Percentiles rank a stretch among this genome's conserved stretches.
Conservation (phyloP, 2,888 invertebrate genomes). For the Drosophila eohydei region DNA sequence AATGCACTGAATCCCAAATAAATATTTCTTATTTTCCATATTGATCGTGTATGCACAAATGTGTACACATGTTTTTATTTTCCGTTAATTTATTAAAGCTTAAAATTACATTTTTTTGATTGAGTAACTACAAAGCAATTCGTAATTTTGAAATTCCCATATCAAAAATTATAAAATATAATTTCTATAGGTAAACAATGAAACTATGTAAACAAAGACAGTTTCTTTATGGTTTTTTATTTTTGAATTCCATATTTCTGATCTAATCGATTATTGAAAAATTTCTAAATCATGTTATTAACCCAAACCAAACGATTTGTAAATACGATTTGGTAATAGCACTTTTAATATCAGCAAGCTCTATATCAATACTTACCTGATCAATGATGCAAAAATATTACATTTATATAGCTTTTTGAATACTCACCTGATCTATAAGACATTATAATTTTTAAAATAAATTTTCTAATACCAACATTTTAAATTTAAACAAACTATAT, state of each 20-base stretch:
- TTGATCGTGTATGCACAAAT: not conserved
- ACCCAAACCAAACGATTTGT: not conserved
- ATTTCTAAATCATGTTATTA: not conserved
- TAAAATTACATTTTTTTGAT: slow-evolving; percentile 1
- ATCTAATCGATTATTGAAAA: not conserved
- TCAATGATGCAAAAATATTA: not conserved
- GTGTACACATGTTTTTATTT: slow-evolving; percentile 3
- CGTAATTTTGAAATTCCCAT: not conserved
- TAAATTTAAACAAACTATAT: not conserved
- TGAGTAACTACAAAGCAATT: not conserved
- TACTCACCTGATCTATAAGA: too few relatives aligned
- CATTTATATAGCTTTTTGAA: too few relatives aligned
- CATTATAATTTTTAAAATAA: too few relatives aligned
- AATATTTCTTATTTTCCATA: not conserved
- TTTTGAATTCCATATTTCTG: not conserved
- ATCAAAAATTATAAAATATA: not conserved
- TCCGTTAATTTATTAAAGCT: not conserved
- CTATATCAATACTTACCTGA: not conserved
- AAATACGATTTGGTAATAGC: not conserved
- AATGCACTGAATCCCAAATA: slow-evolving; percentile 1
- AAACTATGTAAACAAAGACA: too few relatives aligned
- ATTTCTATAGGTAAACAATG: not conserved
- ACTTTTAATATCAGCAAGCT: not conserved
- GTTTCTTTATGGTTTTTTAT: not conserved
- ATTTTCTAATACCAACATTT: not conserved